phyloP scores from a whole-genome alignment of 1,140 invertebrate species.

The Tigriopus japonicus region DNA sequence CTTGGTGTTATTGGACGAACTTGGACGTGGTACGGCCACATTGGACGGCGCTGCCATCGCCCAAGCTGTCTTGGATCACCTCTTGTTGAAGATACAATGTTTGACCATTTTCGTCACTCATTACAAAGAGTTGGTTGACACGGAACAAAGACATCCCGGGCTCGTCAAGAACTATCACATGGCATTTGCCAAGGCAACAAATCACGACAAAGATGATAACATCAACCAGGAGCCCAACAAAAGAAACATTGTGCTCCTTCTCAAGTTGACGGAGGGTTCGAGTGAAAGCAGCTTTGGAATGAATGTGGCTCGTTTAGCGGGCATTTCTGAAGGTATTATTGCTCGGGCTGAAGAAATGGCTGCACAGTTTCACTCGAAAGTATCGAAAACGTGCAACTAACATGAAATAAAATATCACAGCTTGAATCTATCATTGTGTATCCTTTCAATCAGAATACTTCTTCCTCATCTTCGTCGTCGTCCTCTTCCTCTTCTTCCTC shows the following conservation, averaged over 20 bases:
- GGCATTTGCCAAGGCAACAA: background rate
- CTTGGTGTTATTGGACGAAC: constrained; percentile 39
- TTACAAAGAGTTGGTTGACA: constrained; percentile 54
- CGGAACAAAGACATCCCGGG: background rate
- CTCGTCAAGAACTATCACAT: background rate
- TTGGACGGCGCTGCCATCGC: constrained; percentile 43
- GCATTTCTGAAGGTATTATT: constrained; percentile 42
- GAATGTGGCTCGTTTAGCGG: constrained; percentile 84
- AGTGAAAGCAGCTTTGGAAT: constrained; percentile 98
- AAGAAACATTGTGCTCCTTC: constrained; percentile 77
- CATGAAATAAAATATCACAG: no score
- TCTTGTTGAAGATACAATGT: constrained; percentile 30
- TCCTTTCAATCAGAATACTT: no score
- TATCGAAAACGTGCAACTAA: no score
- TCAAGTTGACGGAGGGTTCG: constrained; percentile 70
- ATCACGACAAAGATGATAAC: constrained; percentile 71
- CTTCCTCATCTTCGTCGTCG: no score
- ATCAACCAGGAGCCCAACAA: constrained; percentile 72
- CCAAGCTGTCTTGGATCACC: constrained; percentile 33
- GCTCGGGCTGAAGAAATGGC: constrained; percentile 19
- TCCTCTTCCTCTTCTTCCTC: no score
- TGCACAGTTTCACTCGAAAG: background rate
- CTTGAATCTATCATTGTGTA: no score
- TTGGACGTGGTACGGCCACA: constrained; percentile 40
- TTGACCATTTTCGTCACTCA: constrained; percentile 86